Evolutionary conservation across 2,113 vertebrate species (phyloP).

Genomic region (Bolborhynchus lineola): DNA sequence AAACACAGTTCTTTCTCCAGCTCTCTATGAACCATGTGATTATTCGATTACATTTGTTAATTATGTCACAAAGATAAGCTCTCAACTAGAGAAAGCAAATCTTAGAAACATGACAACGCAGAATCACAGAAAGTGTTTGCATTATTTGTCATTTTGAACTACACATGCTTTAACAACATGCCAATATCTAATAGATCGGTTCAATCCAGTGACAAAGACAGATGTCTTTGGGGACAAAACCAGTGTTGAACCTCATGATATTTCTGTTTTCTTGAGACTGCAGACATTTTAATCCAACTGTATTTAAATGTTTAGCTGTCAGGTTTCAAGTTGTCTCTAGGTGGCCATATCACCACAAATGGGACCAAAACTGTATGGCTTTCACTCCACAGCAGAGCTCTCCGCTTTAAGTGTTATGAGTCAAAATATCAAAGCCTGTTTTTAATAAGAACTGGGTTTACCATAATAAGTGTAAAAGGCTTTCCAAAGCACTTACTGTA

Average conservation of each 20-base stretch:
- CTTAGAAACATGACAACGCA: neutral
- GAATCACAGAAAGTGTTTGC: neutral
- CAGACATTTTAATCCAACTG: neutral
- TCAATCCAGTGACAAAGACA: neutral
- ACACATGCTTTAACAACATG: neutral
- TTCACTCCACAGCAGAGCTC: neutral
- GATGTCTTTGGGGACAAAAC: neutral
- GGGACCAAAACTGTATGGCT: neutral
- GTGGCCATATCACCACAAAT: neutral
- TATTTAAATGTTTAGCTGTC: neutral
- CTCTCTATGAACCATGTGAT: neutral
- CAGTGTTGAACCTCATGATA: accelerated
- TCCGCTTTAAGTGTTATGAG: neutral
- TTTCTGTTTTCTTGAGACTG: neutral
- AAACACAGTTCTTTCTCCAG: neutral
- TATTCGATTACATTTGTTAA: neutral
- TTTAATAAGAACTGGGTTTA: neutral
- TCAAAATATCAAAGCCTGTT: neutral
- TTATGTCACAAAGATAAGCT: neutral
- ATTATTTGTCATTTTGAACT: neutral
- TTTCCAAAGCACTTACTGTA: slow-evolving; percentile 86
- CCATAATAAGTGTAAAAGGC: neutral
- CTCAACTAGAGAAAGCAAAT: neutral
- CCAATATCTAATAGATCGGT: neutral
- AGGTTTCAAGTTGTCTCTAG: neutral